Evolutionary conservation across 2,888 invertebrate species (phyloP).

Genomic region (Rambutsinella grinnellia): DNA sequence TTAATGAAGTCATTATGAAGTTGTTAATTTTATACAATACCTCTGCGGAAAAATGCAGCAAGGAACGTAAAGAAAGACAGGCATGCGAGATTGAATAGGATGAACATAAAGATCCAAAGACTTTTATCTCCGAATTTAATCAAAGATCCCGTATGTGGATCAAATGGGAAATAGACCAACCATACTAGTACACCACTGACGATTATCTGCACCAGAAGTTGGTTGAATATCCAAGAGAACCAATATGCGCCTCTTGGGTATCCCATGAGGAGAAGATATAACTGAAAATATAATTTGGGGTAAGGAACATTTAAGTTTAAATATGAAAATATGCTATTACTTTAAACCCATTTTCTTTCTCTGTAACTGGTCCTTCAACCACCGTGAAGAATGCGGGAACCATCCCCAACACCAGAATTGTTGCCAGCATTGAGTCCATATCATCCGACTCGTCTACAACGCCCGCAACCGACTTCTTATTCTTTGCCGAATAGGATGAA

Average conservation of each 20-base stretch:
- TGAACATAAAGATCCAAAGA: slow-evolving; percentile 28
- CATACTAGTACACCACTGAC: slow-evolving; percentile 11
- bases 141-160: slow-evolving; percentile 13
- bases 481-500: neutral
- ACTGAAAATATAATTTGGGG: neutral
- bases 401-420: slow-evolving; percentile 43
- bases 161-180: slow-evolving; percentile 18
- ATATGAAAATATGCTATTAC: neutral
- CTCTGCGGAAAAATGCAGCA: slow-evolving; percentile 43
- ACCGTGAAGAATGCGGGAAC: slow-evolving; percentile 25
- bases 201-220: slow-evolving; percentile 25
- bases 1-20: too few relatives aligned
- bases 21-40: too few relatives aligned
- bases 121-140: slow-evolving; percentile 21
- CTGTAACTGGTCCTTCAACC: slow-evolving; percentile 31
- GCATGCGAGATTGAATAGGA: slow-evolving; percentile 21
- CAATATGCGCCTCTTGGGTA: slow-evolving; percentile 40
- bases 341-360: slow-evolving; percentile 53
- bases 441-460: slow-evolving; percentile 1
- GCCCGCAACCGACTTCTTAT: neutral
- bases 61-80: slow-evolving; percentile 34
- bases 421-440: slow-evolving; percentile 16
- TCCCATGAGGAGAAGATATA: slow-evolving; percentile 41
- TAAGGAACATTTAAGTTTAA: too few relatives aligned
- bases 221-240: slow-evolving; percentile 52